Conservation (phyloP, 2,113 vertebrate genomes). For the Tenebrosternarchus preto region DNA sequence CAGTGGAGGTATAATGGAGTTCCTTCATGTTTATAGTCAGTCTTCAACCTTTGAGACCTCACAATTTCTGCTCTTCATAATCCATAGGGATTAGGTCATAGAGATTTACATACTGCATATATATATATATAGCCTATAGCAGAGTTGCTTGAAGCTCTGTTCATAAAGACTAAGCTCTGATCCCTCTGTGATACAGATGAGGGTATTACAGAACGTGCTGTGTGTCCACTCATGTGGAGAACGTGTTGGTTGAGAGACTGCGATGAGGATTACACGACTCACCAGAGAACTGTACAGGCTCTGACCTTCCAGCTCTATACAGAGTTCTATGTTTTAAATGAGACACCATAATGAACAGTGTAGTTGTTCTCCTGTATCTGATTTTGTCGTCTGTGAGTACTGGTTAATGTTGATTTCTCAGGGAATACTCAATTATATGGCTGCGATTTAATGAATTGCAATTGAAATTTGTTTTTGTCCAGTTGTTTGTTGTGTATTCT, state of each 20-base stretch:
- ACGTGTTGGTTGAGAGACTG: constrained; percentile 27
- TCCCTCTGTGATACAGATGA: constrained; percentile 34
- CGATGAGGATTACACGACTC: constrained; percentile 11
- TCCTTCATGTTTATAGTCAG: constrained; percentile 19
- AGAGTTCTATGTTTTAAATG: too few species aligned
- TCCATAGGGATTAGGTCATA: constrained; percentile 23
- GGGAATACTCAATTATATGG: neutral
- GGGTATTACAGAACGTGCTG: constrained; percentile 33
- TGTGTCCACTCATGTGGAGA: constrained; percentile 11
- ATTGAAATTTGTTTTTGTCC: neutral
- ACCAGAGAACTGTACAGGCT: neutral
- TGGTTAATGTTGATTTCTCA: neutral
- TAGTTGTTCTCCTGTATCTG: neutral
- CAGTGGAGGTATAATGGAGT: constrained; percentile 44
- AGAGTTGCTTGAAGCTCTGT: constrained; percentile 18
- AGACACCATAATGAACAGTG: neutral
- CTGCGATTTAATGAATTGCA: neutral
- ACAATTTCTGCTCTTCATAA: constrained; percentile 16
- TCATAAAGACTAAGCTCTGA: constrained; percentile 43
- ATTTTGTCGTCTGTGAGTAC: neutral
- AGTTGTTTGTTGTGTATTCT: neutral
- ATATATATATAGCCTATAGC: constrained; percentile 36
- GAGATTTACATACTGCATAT: constrained; percentile 32
- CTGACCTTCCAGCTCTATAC: neutral
- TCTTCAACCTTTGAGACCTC: constrained; percentile 36